Base-by-base conservation (phyloP, 2,888 invertebrate genomes). In the Platycheirus rosarum region DNA sequence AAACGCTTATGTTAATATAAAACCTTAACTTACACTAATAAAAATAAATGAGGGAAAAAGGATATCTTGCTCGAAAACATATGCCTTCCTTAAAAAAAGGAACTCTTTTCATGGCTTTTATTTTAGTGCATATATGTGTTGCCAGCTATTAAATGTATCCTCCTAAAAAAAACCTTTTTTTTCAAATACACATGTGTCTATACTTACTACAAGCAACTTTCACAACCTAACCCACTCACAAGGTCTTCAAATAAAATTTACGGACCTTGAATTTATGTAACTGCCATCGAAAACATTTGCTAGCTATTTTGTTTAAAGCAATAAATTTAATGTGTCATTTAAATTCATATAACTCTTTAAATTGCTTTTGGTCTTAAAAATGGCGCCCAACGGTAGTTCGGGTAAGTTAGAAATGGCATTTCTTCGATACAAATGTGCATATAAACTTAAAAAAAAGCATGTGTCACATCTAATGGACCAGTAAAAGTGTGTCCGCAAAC, bases 291-390 rank as follows among this genome's bases (percentile, higher is more conserved):
- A 57, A 76, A 70, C 76, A 76, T 80, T 75, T 71, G 53, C 70
- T 51, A 76, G 70, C 70, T 53, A 70, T 76, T 76, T 80, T 60
- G 60, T 57, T 62, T 35, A 11, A 26, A 70, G 76, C 51, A 76
- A 80, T 80, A 80, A 76, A 80, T 80, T 80, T 80, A 29, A 65
- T 76, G 60, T 76, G 76, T 80, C 70, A 80, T 80, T 80, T 76
- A 66, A 80, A 80, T 71, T 76, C 70, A 80, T 76, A 76, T 80
- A 80, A 76, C 70, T 66, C 53, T 51, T n/a, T 37, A 29, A 55
- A 79, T 42, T 42, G 68, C 49, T 55, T 42, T 40, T 18, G 18
- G 11, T 46, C 35, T 16, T 37, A 55, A 18, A 29, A 62, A 16
- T 79, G 73, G 68, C 65, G 69, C 75, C 57, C 63, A 76, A 76